Conservation (phyloP, 2,797 vertebrate species). For the Zenarchopterus dispar region DNA sequence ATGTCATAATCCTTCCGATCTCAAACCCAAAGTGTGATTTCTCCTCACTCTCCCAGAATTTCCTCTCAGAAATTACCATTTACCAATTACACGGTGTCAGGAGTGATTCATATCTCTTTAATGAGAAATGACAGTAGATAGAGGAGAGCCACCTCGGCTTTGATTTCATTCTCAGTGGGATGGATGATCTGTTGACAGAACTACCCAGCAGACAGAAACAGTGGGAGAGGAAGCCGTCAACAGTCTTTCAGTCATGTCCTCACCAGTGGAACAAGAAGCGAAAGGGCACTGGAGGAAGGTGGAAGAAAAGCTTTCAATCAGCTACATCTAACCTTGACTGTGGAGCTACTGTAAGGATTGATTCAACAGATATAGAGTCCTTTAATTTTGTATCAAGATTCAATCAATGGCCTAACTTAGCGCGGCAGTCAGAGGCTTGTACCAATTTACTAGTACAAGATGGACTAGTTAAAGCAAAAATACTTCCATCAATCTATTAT, state of each 20-base stretch:
- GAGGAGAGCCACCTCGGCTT: slow-evolving; percentile 66
- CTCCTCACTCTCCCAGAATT: slow-evolving; percentile 65
- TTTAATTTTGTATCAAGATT: slow-evolving; percentile 5
- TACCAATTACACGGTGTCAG: slow-evolving; percentile 82
- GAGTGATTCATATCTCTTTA: slow-evolving; percentile 80
- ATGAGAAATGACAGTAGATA: slow-evolving; percentile 82
- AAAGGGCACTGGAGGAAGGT: slow-evolving; percentile 31
- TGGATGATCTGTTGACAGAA: slow-evolving; percentile 72
- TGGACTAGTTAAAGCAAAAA: no score
- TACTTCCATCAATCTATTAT: no score
- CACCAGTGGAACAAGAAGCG: slow-evolving; percentile 23
- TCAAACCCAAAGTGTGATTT: slow-evolving; percentile 70
- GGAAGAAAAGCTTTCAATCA: slow-evolving; percentile 55
- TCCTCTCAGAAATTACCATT: slow-evolving; percentile 81
- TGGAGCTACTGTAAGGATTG: slow-evolving; percentile 1
- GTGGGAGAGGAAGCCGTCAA: slow-evolving; percentile 49
- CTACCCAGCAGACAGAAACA: slow-evolving; percentile 47
- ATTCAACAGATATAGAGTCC: background rate
- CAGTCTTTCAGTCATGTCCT: slow-evolving; percentile 42
- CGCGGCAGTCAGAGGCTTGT: no score
- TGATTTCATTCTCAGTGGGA: slow-evolving; percentile 72
- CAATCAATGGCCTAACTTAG: slow-evolving; percentile 6
- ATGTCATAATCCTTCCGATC: slow-evolving; percentile 76
- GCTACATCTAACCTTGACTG: slow-evolving; percentile 23
- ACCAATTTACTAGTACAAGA: no score